phyloP scores from a whole-genome alignment of 2,113 vertebrate genomes.

The Ciconia boyciana region DNA sequence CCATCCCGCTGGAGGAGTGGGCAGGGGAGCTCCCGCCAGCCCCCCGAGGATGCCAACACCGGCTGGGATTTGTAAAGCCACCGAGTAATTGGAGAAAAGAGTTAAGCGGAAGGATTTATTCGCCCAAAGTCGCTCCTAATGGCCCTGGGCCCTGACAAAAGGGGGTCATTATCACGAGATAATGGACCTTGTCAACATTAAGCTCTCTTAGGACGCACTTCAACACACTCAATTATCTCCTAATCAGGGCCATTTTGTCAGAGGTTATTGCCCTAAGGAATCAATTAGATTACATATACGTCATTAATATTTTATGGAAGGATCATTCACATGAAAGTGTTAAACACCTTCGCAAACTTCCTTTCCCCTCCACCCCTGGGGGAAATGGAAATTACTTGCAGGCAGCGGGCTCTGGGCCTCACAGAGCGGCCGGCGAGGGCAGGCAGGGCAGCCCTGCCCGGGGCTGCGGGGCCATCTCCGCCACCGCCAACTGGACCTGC shows the following conservation, averaged over 20 bases:
- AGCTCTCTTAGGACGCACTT: slow-evolving; percentile 67
- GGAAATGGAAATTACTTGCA: too few species aligned
- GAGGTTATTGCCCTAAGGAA: slow-evolving; percentile 79
- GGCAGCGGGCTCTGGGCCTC: too few species aligned
- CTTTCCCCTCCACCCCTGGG: neutral
- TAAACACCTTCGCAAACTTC: slow-evolving; percentile 32
- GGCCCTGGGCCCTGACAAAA: slow-evolving; percentile 71
- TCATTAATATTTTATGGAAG: slow-evolving; percentile 76
- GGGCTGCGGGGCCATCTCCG: too few species aligned
- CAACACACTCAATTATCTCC: slow-evolving; percentile 77
- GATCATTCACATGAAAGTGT: slow-evolving; percentile 62
- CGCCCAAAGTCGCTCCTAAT: slow-evolving; percentile 35
- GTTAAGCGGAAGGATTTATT: slow-evolving; percentile 62
- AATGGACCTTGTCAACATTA: slow-evolving; percentile 75
- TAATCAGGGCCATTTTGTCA: slow-evolving; percentile 77
- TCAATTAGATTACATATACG: slow-evolving; percentile 72
- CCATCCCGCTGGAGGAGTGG: neutral
- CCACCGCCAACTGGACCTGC: too few species aligned
- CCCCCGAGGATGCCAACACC: neutral
- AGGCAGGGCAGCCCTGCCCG: too few species aligned
- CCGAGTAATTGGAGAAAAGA: slow-evolving; percentile 55
- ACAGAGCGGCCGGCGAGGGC: too few species aligned
- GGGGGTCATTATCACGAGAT: slow-evolving; percentile 70
- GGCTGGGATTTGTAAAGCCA: slow-evolving; percentile 28
- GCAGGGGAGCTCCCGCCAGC: neutral